Base-by-base conservation (phyloP, 2,113 vertebrate species). In the Chlamydotis undulata region DNA sequence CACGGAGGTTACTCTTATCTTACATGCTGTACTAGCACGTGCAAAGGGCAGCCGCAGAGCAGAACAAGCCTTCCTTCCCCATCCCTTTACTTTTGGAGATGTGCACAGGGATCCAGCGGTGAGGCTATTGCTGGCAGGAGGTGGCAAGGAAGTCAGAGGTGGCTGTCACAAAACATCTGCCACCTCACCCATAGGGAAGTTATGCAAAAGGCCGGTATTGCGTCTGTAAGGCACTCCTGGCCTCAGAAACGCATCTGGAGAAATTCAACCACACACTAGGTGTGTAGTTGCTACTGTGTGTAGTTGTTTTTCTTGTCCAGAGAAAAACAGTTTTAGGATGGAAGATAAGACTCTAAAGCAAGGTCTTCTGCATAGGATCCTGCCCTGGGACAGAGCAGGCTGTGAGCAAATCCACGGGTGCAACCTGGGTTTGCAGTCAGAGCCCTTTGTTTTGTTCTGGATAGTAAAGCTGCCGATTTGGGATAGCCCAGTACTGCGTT, bases 331-430 rank as follows among this genome's bases (percentile, higher is more conserved):
- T 43, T 84, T 74, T 33, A 25, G 60, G 74, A n/a, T 23, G 11
- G 10, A 39, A 68, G 28, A 33, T 16, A 41, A 37, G 7, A 12
- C 7, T 33, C 60, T 75, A 56, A 41, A 69, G 28, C n/a, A 19
- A 55, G 12, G 10, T 10, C 12, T 59, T 59, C 59, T 56, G 45
- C 15, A 3, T 4, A 49, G 35, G 52, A 28, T 18, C 21, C 22
- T 29, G 8, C 24, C 2, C 22, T 28, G 10, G 45, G 39, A 28
- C 14, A 33, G 45, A 67, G 31, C 0, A 0, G 41, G 26, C 22
- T 21, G n/a, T 31, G 55, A 80, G 52, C 11, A 47, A 64, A 29
- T 35, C 15, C 29, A 7, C 37, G 50, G 47, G 19, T 24, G 49
- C 33, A 39, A 37, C 39, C 13, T 37, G 39, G 11, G 21, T 50